Percentiles rank a stretch among this genome's conserved stretches.
These are phyloP conservation scores for Wasmannia auropunctata DNA, from an alignment of 1,140 invertebrate genomes.

Conservation along the genomic window DNA sequence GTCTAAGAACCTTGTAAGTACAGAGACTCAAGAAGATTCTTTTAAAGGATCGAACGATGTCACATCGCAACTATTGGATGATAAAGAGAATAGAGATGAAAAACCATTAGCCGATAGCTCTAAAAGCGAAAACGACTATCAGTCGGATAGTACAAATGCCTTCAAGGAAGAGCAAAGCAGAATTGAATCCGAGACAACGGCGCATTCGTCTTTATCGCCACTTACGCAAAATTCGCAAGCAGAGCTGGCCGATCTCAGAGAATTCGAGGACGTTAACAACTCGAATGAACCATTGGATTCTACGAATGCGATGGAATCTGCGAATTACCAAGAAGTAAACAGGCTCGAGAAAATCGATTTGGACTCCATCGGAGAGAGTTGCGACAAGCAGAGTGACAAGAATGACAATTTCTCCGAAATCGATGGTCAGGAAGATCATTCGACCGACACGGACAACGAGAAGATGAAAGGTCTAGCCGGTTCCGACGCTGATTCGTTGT, in stretches of 20 bases:
- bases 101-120: background rate
- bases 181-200: slow-evolving; percentile 13
- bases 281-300: slow-evolving; percentile 13
- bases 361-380: slow-evolving; percentile 35
- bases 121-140: slow-evolving; percentile 43
- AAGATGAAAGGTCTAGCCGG: slow-evolving; percentile 18
- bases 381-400: slow-evolving; percentile 60
- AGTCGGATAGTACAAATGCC: background rate
- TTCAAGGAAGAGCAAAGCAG: slow-evolving; percentile 5
- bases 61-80: background rate
- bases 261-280: slow-evolving; percentile 19
- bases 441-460: slow-evolving; percentile 57
- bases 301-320: background rate
- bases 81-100: background rate
- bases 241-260: slow-evolving; percentile 12
- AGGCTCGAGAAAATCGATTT: slow-evolving; percentile 50
- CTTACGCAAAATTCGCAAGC: slow-evolving; percentile 22
- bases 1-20: background rate
- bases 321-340: slow-evolving; percentile 24
- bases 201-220: slow-evolving; percentile 33
- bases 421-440: slow-evolving; percentile 61
- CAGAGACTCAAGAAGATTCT: background rate
- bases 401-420: slow-evolving; percentile 60
- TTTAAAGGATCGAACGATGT: background rate
- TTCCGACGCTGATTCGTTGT: slow-evolving; percentile 57